Conservation (phyloP, 2,797 vertebrate genomes). For the Chaetophractus vellerosus region DNA sequence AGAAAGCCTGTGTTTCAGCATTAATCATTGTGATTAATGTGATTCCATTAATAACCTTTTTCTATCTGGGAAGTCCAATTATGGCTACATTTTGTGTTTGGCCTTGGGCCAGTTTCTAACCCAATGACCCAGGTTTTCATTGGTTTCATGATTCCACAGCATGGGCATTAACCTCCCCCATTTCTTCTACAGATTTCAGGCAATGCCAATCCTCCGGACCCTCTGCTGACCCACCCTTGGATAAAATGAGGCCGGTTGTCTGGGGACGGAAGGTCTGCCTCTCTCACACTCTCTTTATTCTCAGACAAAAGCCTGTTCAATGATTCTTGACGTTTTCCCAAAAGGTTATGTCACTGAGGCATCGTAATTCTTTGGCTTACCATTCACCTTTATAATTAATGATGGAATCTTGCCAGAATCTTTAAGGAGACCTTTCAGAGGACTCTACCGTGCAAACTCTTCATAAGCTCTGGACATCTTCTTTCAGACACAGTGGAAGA, state of each 20-base stretch:
- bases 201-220: background rate
- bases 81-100: constrained; percentile 81
- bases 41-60: constrained; percentile 80
- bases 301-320: constrained; percentile 37
- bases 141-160: constrained; percentile 34
- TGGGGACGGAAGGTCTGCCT: constrained; percentile 13
- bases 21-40: constrained; percentile 83
- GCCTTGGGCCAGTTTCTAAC: constrained; percentile 77
- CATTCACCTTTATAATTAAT: constrained; percentile 78
- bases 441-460: constrained; percentile 8
- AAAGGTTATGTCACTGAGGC: constrained; percentile 57
- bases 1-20: constrained; percentile 73
- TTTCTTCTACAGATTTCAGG: constrained; percentile 37
- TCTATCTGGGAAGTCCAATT: constrained; percentile 80
- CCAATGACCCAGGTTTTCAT: constrained; percentile 31
- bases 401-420: constrained; percentile 66
- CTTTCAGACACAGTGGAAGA: constrained; percentile 35
- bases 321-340: constrained; percentile 59
- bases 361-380: constrained; percentile 73
- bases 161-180: constrained; percentile 70
- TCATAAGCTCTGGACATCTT: constrained; percentile 19
- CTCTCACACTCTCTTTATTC: background rate
- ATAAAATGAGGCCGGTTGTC: constrained; percentile 30
- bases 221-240: constrained; percentile 54
- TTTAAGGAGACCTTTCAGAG: constrained; percentile 75